A percentile compares a stretch with the other conserved stretches of the same genome.
Conservation (phyloP, 1,140 invertebrate genomes). For the Bactericera cockerelli region DNA sequence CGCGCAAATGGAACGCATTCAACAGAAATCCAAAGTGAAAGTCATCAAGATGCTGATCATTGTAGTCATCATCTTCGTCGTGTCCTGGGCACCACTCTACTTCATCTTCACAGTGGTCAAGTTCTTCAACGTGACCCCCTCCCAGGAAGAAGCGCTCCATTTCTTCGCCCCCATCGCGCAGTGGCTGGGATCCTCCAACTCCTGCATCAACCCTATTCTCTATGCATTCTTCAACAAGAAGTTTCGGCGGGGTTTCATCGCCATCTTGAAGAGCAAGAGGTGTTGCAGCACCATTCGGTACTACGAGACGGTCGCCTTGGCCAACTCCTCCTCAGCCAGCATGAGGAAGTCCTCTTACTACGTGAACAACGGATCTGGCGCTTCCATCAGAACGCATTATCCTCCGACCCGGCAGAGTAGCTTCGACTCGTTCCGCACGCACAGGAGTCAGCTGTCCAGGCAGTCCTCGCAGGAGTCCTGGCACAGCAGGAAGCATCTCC, state of each 20-base stretch:
- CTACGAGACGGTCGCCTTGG: slow-evolving; percentile 66
- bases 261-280: slow-evolving; percentile 64
- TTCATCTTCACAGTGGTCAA: slow-evolving; percentile 76
- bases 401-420: slow-evolving; percentile 3
- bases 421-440: neutral
- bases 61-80: slow-evolving; percentile 83
- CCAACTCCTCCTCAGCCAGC: slow-evolving; percentile 57
- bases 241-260: slow-evolving; percentile 80
- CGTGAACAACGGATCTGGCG: neutral
- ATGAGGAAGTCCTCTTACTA: slow-evolving; percentile 5
- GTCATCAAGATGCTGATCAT: slow-evolving; percentile 93
- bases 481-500: slow-evolving; percentile 1
- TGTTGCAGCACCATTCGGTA: slow-evolving; percentile 68
- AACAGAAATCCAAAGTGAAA: slow-evolving; percentile 76
- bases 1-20: slow-evolving; percentile 76
- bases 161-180: slow-evolving; percentile 79
- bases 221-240: slow-evolving; percentile 97
- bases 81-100: slow-evolving; percentile 91
- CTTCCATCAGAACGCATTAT: neutral
- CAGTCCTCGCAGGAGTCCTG: slow-evolving; percentile 3
- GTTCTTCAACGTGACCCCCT: slow-evolving; percentile 48
- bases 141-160: slow-evolving; percentile 61
- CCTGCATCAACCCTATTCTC: slow-evolving; percentile 93
- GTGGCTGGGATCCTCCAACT: slow-evolving; percentile 91
- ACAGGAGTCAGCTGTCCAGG: neutral